Conservation (phyloP, 1,140 invertebrate genomes). For the Lethrus apterus region DNA sequence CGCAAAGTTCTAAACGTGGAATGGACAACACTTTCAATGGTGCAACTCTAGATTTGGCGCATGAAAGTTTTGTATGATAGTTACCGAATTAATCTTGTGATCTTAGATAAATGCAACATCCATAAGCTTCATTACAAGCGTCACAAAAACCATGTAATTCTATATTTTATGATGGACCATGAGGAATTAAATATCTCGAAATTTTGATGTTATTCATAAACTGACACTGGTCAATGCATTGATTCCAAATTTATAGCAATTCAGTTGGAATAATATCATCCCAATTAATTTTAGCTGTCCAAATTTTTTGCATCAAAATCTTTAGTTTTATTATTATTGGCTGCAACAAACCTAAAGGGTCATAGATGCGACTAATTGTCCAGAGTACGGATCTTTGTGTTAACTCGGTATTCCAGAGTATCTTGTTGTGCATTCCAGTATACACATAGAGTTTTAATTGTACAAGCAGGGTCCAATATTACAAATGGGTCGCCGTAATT, state of each 20-base stretch:
- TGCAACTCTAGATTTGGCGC: too few species aligned
- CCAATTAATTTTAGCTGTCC: background rate
- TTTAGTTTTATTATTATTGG: background rate
- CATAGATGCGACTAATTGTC: background rate
- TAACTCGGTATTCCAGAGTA: background rate
- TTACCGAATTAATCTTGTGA: too few species aligned
- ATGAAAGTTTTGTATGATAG: too few species aligned
- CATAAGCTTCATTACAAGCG: constrained; percentile 36
- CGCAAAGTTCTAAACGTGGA: too few species aligned
- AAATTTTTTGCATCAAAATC: constrained; percentile 3
- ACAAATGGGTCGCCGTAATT: background rate
- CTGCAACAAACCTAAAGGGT: background rate
- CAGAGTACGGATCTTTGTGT: background rate
- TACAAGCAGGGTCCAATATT: background rate
- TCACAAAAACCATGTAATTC: constrained; percentile 36
- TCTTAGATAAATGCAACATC: too few species aligned
- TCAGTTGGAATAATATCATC: background rate
- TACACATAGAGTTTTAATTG: background rate
- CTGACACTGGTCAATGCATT: background rate
- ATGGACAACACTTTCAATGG: too few species aligned
- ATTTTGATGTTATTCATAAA: background rate
- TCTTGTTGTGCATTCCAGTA: background rate
- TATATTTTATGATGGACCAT: background rate
- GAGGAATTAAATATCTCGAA: background rate
- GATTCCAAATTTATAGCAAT: background rate